Evolutionary conservation across 2,113 vertebrate genomes (phyloP).

Genomic region (Erythrolamprus reginae): DNA sequence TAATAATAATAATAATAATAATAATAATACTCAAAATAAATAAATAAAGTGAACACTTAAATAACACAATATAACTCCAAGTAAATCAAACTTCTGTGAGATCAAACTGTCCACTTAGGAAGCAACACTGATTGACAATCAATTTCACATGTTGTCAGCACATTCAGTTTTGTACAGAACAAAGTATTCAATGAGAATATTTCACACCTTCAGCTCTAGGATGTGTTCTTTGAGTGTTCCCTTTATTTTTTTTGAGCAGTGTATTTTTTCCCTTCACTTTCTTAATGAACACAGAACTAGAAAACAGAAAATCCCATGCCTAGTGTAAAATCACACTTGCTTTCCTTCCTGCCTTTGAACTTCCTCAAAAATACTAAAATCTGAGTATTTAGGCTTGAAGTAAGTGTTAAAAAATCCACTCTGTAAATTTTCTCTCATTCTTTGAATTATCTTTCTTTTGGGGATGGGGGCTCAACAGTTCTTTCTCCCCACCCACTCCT

Average conservation of each 20-base stretch:
- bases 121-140: too few relatives aligned
- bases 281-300: neutral
- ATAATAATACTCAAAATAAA: too few relatives aligned
- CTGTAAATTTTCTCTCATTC: neutral
- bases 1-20: too few relatives aligned
- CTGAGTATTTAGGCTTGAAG: neutral
- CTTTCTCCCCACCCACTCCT: neutral
- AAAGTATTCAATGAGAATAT: too few relatives aligned
- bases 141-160: too few relatives aligned
- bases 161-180: too few relatives aligned
- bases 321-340: neutral
- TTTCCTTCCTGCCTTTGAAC: neutral
- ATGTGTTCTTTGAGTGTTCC: too few relatives aligned
- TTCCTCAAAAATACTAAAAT: neutral
- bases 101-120: too few relatives aligned
- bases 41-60: too few relatives aligned
- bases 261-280: neutral
- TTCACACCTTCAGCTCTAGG: too few relatives aligned
- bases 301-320: neutral
- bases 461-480: neutral
- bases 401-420: neutral
- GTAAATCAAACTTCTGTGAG: too few relatives aligned
- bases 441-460: neutral
- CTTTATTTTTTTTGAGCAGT: neutral
- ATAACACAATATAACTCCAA: too few relatives aligned